Evolutionary conservation across 2,888 invertebrate genomes (phyloP), one percentile per base, ranked within the genome.

Genomic region (Diloba caeruleocephala): DNA sequence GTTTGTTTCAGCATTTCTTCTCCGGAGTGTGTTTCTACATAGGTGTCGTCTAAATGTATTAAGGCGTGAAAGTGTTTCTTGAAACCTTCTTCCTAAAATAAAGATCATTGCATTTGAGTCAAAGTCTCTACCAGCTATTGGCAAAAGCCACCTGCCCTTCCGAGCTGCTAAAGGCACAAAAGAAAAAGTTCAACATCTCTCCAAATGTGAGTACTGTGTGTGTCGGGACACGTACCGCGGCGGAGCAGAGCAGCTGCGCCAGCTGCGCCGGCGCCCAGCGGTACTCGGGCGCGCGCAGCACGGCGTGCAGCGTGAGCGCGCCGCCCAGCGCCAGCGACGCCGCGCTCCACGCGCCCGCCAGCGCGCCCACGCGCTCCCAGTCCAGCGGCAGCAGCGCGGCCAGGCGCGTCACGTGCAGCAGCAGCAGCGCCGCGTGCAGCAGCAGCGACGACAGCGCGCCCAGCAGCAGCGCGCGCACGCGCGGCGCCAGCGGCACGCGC

Each of bases 331-430:
- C 62, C 45, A 68, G 68, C 37, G 45, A 53, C 53, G 21, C 39
- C 14, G 42, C 48, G 42, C 60, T 53, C 59, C 54, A 61, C 42
- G 43, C 63, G 57, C 54, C 55, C 42, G 67, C 69, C 59, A 43
- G 56, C 53, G 48, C 58, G 49, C 59, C 54, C 59, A 17, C 53
- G 36, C 33, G 15, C 52, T 79, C 61, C 90, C 92, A 93, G 79
- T 86, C 83, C 53, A 93, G 77, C 56, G 93, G 92, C 85, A 93
- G 83, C 71, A 92, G 84, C 53, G 75, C 80, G 57, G 80, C 78
- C 49, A 93, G 89, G 17, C 88, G 81, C 62, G 91, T 78, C 28
- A 93, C 79, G 74, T 88, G 92, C 84, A 86, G 69, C 62, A 74
- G 58, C 43, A 89, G 79, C 75, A 88, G 82, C 77, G 81, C 79